A percentile compares a stretch with the other conserved stretches of the same genome.
These are phyloP conservation scores for Pterocles burchelli DNA, from an alignment of 2,113 vertebrate species.

Conservation along the genomic window DNA sequence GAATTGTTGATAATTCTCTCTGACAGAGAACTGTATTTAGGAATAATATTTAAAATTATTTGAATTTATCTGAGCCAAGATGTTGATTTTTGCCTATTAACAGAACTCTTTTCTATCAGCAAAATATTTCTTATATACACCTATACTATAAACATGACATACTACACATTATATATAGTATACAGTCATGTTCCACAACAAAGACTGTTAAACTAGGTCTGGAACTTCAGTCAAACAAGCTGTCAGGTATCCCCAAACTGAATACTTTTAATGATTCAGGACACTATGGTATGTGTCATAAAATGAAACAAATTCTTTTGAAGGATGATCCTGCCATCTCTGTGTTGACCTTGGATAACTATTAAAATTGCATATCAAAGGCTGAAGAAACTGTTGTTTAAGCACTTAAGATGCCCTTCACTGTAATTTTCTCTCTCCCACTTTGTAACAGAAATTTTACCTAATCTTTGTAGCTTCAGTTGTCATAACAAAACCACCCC, in stretches of 20 bases:
- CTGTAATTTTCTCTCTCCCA: neutral
- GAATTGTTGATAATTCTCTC: neutral
- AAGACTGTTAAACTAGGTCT: neutral
- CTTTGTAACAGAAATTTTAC: conserved; percentile 17
- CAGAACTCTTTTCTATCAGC: neutral
- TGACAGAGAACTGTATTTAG: neutral
- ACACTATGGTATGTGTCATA: neutral
- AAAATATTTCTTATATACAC: neutral
- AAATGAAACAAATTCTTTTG: conserved; percentile 3
- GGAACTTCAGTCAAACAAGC: conserved; percentile 29
- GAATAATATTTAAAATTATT: conserved; percentile 37
- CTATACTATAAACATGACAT: neutral
- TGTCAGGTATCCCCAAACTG: neutral
- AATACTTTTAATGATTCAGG: conserved; percentile 14
- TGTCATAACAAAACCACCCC: conserved; percentile 60
- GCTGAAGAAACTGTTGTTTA: neutral
- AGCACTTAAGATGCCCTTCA: neutral
- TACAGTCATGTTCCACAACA: neutral
- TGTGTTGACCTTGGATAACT: neutral
- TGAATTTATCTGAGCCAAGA: neutral
- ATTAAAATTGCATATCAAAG: conserved; percentile 41
- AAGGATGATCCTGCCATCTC: neutral
- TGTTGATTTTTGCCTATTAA: conserved; percentile 14
- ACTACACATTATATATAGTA: neutral
- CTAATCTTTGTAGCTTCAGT: conserved; percentile 13